A percentile compares a stretch with the other conserved stretches of the same genome.
phyloP scores from a whole-genome alignment of 2,113 vertebrate genomes.

The Craseonycteris thonglongyai region DNA sequence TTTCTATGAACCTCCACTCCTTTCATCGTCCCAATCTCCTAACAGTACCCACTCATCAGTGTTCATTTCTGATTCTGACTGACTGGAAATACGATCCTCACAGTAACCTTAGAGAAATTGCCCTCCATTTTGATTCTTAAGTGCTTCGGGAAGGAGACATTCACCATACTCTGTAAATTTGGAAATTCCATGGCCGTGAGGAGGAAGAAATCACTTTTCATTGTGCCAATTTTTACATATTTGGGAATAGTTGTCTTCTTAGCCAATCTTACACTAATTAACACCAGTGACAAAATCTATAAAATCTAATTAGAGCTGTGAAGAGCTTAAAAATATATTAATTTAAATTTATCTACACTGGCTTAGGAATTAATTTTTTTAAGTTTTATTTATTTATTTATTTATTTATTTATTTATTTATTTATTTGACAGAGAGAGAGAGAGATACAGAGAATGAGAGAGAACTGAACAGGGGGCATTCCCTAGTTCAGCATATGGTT shows the following conservation, averaged over 20 bases:
- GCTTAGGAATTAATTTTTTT: background rate
- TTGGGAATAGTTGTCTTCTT: background rate
- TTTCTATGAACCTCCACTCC: background rate
- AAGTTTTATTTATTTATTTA: no score
- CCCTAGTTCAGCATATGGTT: no score
- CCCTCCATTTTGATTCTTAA: background rate
- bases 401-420: no score
- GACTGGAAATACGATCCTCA: background rate
- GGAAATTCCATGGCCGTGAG: background rate
- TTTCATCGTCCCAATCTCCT: fast-evolving
- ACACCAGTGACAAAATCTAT: background rate
- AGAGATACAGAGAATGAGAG: no score
- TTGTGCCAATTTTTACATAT: background rate
- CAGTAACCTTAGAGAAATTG: background rate
- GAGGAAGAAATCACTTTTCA: background rate
- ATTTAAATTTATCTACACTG: background rate
- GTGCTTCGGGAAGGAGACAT: background rate
- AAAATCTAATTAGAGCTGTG: background rate
- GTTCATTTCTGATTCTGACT: background rate
- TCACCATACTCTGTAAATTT: background rate
- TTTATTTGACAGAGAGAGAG: no score
- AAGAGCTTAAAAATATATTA: background rate
- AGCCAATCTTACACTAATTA: background rate
- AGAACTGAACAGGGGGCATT: no score
- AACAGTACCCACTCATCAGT: fast-evolving